Evolutionary conservation across 2,797 vertebrate species (phyloP), one percentile per base, ranked within the genome.

Genomic region (Crax fasciolata): DNA sequence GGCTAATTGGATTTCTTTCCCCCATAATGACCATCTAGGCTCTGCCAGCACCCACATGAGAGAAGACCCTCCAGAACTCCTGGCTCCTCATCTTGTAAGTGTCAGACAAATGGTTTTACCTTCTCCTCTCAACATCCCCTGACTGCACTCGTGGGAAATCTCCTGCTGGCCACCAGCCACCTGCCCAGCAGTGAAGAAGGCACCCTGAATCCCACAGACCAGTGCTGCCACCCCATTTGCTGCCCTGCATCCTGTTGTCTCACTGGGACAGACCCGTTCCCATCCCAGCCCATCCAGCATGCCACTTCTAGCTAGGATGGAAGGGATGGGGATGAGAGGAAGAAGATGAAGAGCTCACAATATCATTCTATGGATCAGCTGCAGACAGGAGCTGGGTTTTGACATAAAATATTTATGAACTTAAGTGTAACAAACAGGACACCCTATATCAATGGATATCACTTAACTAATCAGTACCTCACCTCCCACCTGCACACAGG

Each of bases 281-380:
- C 6, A 39, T 49, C 15, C 18, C 0, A 7, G 3, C n/a, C 14
- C 2, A 8, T 74, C 32, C 3, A 5, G 3, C 15, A 74, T 38
- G 71, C 48, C 70, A 39, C 21, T 3, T n/a, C 23, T 88, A 3
- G 23, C 13, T 6, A 32, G 28, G 59, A 58, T 0, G 4, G 32
- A 76, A 17, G 5, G 10, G 5, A 78, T 2, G 3, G 4, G 5
- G 9, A 20, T 1, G 1, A 28, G 11, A 87, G 35, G n/a, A 63
- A 19, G 41, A 63, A 14, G 17, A 62, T 35, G 38, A 41, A 62
- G 19, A 63, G 13, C 39, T 43, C 41, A 25, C 38, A 82, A 23
- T 28, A 58, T 27, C 62, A 25, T 82, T 13, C 23, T 46, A 2
- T 0, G 12, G 59, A 67, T 8, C 18, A 77, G 13, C 46, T 70